Base-by-base conservation (phyloP, 2,797 vertebrate species). In the Tamandua tetradactyla region DNA sequence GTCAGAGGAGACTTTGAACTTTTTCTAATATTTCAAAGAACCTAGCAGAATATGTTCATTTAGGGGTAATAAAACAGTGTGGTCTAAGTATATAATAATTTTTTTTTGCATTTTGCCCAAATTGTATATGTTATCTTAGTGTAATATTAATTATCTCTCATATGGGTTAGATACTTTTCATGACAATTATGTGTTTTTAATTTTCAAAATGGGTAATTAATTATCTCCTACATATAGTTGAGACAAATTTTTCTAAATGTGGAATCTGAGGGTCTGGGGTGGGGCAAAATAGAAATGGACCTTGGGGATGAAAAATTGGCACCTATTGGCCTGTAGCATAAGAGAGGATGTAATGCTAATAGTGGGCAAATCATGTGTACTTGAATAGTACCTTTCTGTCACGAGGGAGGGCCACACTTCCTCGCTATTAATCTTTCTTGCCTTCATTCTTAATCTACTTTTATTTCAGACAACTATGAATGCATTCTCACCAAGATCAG, bases 21-120 rank as follows among this genome's bases (percentile, higher is more conserved):
- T 40, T 57, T 96, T 94, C 59, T 84, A 40, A 35, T 49, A 55
- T 93, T 91, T 87, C 55, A 75, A 83, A 80, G 32, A 92, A 7
- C 2, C 15, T 68, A 44, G 72, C 12, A 35, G n/a, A 76, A 89
- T 80, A 87, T 40, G 30, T 52, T 84, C 32, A 68, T 81, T 81
- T 81, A 94, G 49, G 49, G 2, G 5, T 62, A 87, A 18, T 42
- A 81, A 89, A 91, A 69, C n/a, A 71, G 44, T 47, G n/a, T 40
- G 7, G 57, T 6, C 55, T 79, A 89, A 94, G 10, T 66, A 0
- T 59, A 57, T 94, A 57, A 30, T 1, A 5, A 8, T 62, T 23
- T 57, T 40, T 55, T 62, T 85, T 82, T 86, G 20, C 5, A 72
- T 55, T 68, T 91, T 44, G 82, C 27, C 47, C 44, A 82, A 80